Base-by-base conservation (phyloP, 2,113 vertebrate species). In the Aptenodytes patagonicus region DNA sequence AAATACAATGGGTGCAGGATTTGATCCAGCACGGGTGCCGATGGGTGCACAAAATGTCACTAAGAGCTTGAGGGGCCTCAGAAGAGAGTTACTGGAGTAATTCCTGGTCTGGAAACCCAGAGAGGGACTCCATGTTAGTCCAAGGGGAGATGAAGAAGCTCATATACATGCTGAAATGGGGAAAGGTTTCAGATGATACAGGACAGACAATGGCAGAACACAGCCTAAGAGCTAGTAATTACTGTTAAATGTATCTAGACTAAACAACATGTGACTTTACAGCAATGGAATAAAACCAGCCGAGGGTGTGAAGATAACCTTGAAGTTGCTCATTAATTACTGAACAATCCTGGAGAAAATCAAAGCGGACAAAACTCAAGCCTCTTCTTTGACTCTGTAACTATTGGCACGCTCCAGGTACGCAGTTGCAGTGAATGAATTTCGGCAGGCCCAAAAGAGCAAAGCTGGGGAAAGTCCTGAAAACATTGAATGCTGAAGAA, bases 1-100 rank as follows among this genome's bases (percentile, higher is more conserved):
- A 61, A 24, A 14, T 3, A 3, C 40, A 46, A 17, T 0, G 1
- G 47, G 29, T 8, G 36, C n/a, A 3, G 85, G 52, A 52, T 69
- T 11, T 61, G 46, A 31, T 6, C 80, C 52, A 13, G 15, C 14
- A 7, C 0, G 1, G 36, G 7, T 32, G 34, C 42, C 20, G 4
- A 12, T 20, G 83, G 13, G 8, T 51, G 29, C 38, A 38, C 88
- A 51, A 4, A 40, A 19, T 4, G 4, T 12, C 62, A 32, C 38
- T 1, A 10, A 64, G 62, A 85, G 17, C 87, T 71, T 55, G 46
- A 58, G 20, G 47, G 25, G 10, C 17, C 31, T 62, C 47, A 76
- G 42, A 34, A 70, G 38, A 44, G 40, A 82, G 12, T 61, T 44
- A 28, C 36, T 81, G 70, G 69, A 44, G 20, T 34, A 42, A 57